These are phyloP conservation scores for Drosophila buzzatii DNA, from an alignment of 2,888 invertebrate genomes.

Conservation along the genomic window DNA sequence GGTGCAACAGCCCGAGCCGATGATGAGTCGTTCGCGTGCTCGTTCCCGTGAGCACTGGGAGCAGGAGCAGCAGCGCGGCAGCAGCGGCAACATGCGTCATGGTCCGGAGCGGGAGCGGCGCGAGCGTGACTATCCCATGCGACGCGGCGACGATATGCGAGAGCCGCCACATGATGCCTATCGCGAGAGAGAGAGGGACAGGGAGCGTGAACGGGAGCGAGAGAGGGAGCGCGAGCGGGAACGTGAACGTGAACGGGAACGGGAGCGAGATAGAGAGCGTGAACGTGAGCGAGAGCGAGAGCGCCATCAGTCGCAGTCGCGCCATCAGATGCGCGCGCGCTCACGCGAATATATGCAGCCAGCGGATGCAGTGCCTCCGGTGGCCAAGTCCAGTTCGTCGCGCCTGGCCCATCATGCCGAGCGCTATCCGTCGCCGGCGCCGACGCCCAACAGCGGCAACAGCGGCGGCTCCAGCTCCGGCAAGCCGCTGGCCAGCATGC, in stretches of 20 bases:
- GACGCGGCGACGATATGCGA: constrained; percentile 45
- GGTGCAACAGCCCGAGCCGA: constrained; percentile 13
- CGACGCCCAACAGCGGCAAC: constrained; percentile 64
- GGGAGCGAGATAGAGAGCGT: constrained; percentile 48
- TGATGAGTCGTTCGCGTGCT: constrained; percentile 66
- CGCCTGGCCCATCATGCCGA: constrained; percentile 55
- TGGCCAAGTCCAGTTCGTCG: constrained; percentile 51
- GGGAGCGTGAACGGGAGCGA: constrained; percentile 45
- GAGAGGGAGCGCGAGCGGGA: constrained; percentile 58
- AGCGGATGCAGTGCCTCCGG: constrained; percentile 40
- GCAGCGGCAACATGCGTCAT: constrained; percentile 37
- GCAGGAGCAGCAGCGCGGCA: constrained; percentile 34
- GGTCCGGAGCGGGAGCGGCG: constrained; percentile 41
- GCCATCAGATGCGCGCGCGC: constrained; percentile 55
- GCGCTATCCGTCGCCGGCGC: constrained; percentile 72
- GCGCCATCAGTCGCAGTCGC: constrained; percentile 35
- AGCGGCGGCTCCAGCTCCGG: constrained; percentile 39
- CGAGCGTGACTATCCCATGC: constrained; percentile 61
- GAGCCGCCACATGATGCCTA: constrained; percentile 60
- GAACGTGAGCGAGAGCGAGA: constrained; percentile 25
- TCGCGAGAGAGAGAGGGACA: constrained; percentile 61
- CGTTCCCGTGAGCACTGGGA: constrained; percentile 73
- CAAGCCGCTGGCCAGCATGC: constrained; percentile 83
- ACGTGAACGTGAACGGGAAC: constrained; percentile 26
- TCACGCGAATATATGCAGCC: constrained; percentile 65